Evolutionary conservation across 2,113 vertebrate species (phyloP).

Genomic region (Phalacrocorax aristotelis): DNA sequence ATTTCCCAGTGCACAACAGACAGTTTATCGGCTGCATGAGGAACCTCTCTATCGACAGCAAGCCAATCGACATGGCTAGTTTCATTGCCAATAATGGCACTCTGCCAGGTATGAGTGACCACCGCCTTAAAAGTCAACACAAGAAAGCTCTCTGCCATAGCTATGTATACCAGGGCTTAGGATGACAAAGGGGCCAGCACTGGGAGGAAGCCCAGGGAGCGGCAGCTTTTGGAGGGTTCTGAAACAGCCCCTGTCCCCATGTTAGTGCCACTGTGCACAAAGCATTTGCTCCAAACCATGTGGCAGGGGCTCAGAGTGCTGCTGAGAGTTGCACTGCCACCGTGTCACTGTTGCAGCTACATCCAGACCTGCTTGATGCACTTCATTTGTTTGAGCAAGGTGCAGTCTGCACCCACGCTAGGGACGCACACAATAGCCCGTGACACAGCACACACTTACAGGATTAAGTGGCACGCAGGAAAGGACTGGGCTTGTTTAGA

Average conservation of each 20-base stretch:
- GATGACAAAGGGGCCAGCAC: fast-evolving
- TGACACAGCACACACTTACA: neutral
- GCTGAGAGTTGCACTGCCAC: neutral
- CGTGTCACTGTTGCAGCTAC: fast-evolving
- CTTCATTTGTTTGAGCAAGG: neutral
- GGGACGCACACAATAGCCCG: fast-evolving
- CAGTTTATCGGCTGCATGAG: slow-evolving; percentile 96
- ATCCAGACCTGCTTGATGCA: neutral
- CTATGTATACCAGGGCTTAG: neutral
- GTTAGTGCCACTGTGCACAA: neutral
- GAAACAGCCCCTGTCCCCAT: neutral
- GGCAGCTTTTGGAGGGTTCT: neutral
- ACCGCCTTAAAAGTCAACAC: neutral
- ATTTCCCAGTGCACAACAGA: slow-evolving; percentile 91
- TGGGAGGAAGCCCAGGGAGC: neutral
- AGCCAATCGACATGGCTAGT: slow-evolving; percentile 88
- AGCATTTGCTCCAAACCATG: neutral
- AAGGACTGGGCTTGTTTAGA: neutral
- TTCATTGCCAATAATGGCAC: slow-evolving; percentile 97
- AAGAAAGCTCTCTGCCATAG: neutral
- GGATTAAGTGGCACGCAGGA: neutral
- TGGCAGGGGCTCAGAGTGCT: neutral
- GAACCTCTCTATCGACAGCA: slow-evolving; percentile 90
- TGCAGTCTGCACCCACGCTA: neutral
- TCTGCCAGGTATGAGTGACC: slow-evolving; percentile 74